Base-by-base conservation (phyloP, 2,797 vertebrate genomes). In the Sciurus vulgaris region DNA sequence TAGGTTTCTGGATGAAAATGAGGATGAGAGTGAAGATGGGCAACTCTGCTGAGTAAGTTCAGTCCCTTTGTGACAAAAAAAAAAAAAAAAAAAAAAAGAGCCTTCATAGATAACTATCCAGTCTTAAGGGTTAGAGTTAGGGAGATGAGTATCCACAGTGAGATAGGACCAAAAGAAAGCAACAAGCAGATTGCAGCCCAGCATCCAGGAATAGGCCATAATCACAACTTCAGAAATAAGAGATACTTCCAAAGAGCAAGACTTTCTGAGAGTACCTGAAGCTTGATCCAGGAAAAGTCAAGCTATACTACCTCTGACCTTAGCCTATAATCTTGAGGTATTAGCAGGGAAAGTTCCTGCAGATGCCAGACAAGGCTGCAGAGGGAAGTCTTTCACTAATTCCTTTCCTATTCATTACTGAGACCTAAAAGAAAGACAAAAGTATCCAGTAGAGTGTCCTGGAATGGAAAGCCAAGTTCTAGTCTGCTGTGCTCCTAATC, bases 1-100 rank as follows among this genome's bases (percentile, higher is more conserved):
- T 81, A 93, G 44, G 82, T 51, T 96, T 95, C 73, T 73, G 35
- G 86, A 98, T 97, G 97, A 96, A 93, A 88, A 97, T 98, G 97
- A 97, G 63, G 30, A 97, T 96, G 97, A 95, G 33, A 85, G 83
- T 97, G 97, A 94, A 93, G 38, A 96, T 94, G 91, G 87, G 54
- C 17, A 94, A 73, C 74, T 95, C 83, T 87, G 74, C 74, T 67
- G 14, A 90, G 59, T 90, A 92, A 83, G 35, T n/a, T 49, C 49
- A 91, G 73, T 76, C 30, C 65, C 86, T 95, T 93, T 65, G 65
- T 83, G 12, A 88, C 54, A 2, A 15, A 51, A 38, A 38, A 38
- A 51, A 51, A 51, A 51, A 51, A 38, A 38, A 47, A 47, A 47
- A 54, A 84, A 90, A 28, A 92, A 61, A 89, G 51, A 83, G 38